Percentiles rank a stretch among this genome's conserved stretches.
Evolutionary conservation across 2,888 invertebrate genomes (phyloP).

Genomic region (Troides oblongomaculatus): DNA sequence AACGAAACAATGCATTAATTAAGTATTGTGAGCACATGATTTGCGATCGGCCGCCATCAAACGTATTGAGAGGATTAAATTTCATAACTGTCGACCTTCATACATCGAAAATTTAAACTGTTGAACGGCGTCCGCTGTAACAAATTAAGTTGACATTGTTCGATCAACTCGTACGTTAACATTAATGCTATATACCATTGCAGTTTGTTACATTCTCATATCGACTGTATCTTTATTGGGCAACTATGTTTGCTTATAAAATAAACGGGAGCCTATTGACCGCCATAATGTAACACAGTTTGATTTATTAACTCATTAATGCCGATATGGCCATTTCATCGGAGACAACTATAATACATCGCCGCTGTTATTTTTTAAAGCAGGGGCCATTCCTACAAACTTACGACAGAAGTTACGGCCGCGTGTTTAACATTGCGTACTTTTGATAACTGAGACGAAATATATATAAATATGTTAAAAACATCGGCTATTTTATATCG

Average conservation of each 20-base stretch:
- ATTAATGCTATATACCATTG: conserved; percentile 1
- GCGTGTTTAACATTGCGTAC: conserved; percentile 15
- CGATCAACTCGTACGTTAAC: conserved; percentile 41
- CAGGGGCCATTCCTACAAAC: conserved; percentile 30
- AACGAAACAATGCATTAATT: conserved; percentile 31
- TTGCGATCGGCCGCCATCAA: conserved; percentile 36
- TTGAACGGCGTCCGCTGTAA: conserved; percentile 52
- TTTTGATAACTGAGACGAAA: conserved; percentile 26
- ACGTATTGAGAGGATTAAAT: conserved; percentile 62
- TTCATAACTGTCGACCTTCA: conserved; percentile 66
- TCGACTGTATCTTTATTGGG: conserved; percentile 31
- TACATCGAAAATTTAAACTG: conserved; percentile 42
- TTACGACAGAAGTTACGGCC: conserved; percentile 31
- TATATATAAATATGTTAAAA: neutral
- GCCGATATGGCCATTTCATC: conserved; percentile 32
- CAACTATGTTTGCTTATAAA: conserved; percentile 27
- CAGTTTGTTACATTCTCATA: conserved; percentile 7
- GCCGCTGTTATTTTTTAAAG: conserved; percentile 26
- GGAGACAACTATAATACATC: conserved; percentile 28
- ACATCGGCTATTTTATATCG: neutral
- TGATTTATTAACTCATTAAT: conserved; percentile 35
- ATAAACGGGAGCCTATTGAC: conserved; percentile 28
- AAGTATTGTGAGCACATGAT: conserved; percentile 26
- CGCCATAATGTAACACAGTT: conserved; percentile 28
- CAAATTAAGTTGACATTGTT: conserved; percentile 59